Evolutionary conservation across 2,113 vertebrate genomes (phyloP).

Genomic region (Clarias macrocephalus): DNA sequence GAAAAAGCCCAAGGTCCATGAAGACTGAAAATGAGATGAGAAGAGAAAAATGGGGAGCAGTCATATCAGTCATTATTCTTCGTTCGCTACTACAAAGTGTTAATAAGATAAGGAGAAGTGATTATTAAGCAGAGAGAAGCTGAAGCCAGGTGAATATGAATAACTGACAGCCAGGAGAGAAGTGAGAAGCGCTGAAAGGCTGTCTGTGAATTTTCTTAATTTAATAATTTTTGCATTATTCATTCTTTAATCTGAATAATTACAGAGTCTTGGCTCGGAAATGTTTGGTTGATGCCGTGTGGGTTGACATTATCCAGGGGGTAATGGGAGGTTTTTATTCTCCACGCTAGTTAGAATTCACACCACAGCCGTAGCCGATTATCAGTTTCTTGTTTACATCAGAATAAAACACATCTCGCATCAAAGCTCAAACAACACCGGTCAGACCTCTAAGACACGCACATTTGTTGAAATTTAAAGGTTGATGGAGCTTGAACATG

Average conservation of each 20-base stretch:
- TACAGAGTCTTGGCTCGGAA: neutral
- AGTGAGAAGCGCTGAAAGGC: neutral
- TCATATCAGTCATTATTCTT: slow-evolving; percentile 27
- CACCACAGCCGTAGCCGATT: neutral
- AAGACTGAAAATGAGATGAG: neutral
- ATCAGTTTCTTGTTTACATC: neutral
- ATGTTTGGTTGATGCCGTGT: neutral
- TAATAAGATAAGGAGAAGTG: neutral
- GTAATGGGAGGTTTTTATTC: neutral
- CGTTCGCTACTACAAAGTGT: neutral
- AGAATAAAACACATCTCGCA: neutral
- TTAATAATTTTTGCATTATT: neutral
- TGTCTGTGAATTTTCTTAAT: neutral
- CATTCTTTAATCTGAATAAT: neutral
- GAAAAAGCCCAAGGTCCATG: neutral
- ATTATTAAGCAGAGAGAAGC: neutral
- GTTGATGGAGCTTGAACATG: neutral
- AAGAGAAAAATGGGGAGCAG: neutral
- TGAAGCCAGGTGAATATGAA: neutral
- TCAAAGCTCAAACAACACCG: neutral
- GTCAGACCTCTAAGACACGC: neutral
- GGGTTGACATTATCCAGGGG: neutral
- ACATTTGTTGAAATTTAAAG: neutral
- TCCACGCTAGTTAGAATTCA: neutral
- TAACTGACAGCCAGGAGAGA: neutral